phyloP scores from a whole-genome alignment of 2,113 vertebrate genomes.

The Leucoraja erinaceus region DNA sequence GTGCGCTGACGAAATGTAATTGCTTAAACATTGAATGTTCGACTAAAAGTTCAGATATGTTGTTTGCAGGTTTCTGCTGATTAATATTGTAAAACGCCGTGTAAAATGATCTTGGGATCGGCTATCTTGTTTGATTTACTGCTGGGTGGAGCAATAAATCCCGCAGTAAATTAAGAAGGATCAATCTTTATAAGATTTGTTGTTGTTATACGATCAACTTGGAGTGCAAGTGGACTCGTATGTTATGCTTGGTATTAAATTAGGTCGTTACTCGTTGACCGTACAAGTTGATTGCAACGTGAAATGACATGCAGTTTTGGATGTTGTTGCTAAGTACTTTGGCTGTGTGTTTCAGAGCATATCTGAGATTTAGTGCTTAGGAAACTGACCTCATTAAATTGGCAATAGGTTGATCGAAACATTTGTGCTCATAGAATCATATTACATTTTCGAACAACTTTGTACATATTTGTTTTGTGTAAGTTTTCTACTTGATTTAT shows the following conservation, averaged over 20 bases:
- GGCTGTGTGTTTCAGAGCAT: too few species aligned
- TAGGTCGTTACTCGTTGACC: too few species aligned
- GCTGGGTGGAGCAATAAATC: background rate
- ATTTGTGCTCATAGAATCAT: background rate
- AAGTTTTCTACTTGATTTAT: background rate
- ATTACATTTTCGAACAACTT: background rate
- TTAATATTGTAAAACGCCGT: background rate
- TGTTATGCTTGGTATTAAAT: background rate
- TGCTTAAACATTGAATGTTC: background rate
- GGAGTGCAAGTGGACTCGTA: background rate
- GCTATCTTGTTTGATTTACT: constrained; percentile 10
- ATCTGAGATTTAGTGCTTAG: background rate
- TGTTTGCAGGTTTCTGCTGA: background rate
- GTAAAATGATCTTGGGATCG: background rate
- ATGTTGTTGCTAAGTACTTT: background rate
- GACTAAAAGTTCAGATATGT: background rate
- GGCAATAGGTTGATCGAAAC: background rate
- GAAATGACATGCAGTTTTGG: background rate
- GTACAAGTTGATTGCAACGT: background rate
- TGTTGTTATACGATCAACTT: background rate
- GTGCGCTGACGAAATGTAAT: background rate
- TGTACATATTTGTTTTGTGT: background rate
- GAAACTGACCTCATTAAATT: background rate
- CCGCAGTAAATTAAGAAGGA: background rate
- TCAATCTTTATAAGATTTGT: background rate